phyloP scores from a whole-genome alignment of 2,888 invertebrate genomes.

The Andrena trimmerana region DNA sequence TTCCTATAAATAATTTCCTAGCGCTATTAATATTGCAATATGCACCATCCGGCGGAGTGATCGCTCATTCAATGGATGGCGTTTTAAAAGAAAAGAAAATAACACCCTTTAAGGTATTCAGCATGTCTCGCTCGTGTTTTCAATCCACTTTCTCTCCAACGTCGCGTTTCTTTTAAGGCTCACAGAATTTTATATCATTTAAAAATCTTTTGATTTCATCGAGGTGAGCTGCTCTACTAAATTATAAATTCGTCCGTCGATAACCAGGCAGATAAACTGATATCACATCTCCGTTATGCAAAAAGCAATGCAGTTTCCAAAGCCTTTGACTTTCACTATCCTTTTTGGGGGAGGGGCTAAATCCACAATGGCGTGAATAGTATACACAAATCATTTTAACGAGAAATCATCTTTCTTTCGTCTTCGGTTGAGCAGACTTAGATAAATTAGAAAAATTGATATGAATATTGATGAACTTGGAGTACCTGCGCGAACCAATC shows the following conservation, averaged over 20 bases:
- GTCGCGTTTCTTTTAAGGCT: slow-evolving; percentile 56
- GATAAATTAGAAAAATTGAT: slow-evolving; percentile 71
- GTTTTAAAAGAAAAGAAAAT: slow-evolving; percentile 64
- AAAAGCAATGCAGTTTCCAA: slow-evolving; percentile 44
- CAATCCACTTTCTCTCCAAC: slow-evolving; percentile 47
- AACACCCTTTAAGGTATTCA: slow-evolving; percentile 62
- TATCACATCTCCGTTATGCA: slow-evolving; percentile 47
- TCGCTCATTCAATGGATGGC: slow-evolving; percentile 51
- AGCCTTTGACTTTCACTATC: slow-evolving; percentile 47
- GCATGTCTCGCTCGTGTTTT: slow-evolving; percentile 55
- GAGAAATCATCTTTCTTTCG: slow-evolving; percentile 28
- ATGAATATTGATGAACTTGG: slow-evolving; percentile 70
- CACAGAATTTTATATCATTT: slow-evolving; percentile 55
- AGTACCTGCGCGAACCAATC: slow-evolving; percentile 67
- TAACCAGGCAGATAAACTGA: slow-evolving; percentile 38
- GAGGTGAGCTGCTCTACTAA: slow-evolving; percentile 51
- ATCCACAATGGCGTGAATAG: slow-evolving; percentile 42
- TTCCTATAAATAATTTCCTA: slow-evolving; percentile 74
- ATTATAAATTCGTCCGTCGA: slow-evolving; percentile 43
- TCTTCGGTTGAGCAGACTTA: slow-evolving; percentile 53
- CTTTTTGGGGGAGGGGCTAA: slow-evolving; percentile 21
- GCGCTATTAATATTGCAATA: slow-evolving; percentile 75
- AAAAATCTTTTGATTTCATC: slow-evolving; percentile 70
- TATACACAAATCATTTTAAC: slow-evolving; percentile 43
- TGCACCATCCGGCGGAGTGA: slow-evolving; percentile 52